Conservation (phyloP, 2,797 vertebrate genomes). For the Melanotaenia trifasciata region DNA sequence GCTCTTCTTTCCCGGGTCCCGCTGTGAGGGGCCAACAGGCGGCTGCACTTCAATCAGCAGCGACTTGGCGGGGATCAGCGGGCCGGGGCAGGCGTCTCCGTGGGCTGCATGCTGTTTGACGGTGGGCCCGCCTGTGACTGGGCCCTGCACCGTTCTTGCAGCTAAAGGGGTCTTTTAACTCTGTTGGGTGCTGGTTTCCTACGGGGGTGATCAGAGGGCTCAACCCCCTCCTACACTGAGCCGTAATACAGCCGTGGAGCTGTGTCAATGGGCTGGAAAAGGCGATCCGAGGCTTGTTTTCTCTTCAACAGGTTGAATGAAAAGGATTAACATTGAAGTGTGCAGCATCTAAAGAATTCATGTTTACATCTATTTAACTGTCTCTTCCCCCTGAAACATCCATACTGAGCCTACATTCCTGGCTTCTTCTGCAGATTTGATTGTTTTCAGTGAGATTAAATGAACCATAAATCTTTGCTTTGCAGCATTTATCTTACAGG, state of each 20-base stretch:
- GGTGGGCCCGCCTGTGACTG: slow-evolving; percentile 54
- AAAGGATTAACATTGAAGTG: slow-evolving; percentile 61
- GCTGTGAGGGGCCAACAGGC: slow-evolving; percentile 78
- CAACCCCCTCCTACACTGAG: slow-evolving; percentile 65
- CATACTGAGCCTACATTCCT: background rate
- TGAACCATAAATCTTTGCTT: slow-evolving; percentile 53
- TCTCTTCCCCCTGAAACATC: background rate
- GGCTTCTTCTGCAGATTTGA: slow-evolving; percentile 1
- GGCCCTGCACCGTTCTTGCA: slow-evolving; percentile 47
- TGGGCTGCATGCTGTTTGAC: slow-evolving; percentile 71
- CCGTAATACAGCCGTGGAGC: slow-evolving; percentile 60
- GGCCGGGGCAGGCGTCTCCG: slow-evolving; percentile 67
- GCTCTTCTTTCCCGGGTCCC: slow-evolving; percentile 68
- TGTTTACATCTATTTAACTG: slow-evolving; percentile 17
- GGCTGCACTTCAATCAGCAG: slow-evolving; percentile 81
- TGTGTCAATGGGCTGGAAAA: slow-evolving; percentile 69
- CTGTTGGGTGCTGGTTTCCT: slow-evolving; percentile 72
- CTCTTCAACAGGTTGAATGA: slow-evolving; percentile 68
- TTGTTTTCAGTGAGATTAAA: slow-evolving; percentile 8
- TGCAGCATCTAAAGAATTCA: slow-evolving; percentile 42
- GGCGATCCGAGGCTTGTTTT: slow-evolving; percentile 54
- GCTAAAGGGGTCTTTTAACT: slow-evolving; percentile 75
- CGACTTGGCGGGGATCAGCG: slow-evolving; percentile 60
- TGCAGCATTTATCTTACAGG: slow-evolving; percentile 36
- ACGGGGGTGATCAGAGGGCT: slow-evolving; percentile 79